These are phyloP conservation scores for Sclerodermus sp. DNA, from an alignment of 2,888 invertebrate species.

Conservation along the genomic window DNA sequence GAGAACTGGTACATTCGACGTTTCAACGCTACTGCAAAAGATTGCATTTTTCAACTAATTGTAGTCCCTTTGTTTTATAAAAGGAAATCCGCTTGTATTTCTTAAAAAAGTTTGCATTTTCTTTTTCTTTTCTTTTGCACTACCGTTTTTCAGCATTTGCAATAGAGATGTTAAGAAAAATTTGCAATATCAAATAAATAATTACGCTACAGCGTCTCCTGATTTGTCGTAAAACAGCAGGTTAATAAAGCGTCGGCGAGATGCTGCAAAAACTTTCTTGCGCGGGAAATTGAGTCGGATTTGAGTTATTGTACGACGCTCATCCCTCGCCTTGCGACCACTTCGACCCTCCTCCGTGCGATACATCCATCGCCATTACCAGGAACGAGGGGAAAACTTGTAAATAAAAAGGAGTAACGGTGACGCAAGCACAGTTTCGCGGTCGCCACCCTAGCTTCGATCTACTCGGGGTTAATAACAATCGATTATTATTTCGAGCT, in stretches of 20 bases:
- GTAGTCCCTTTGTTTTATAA: too few relatives aligned
- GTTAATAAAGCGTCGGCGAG: slow-evolving; percentile 37
- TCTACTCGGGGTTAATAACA: slow-evolving; percentile 34
- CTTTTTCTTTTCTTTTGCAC: too few relatives aligned
- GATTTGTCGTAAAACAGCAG: slow-evolving; percentile 1
- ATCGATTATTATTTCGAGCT: slow-evolving; percentile 25
- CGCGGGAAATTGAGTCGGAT: slow-evolving; percentile 54
- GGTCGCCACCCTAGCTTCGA: slow-evolving; percentile 25
- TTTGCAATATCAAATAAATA: too few relatives aligned
- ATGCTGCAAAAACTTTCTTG: slow-evolving; percentile 42
- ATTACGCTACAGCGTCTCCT: neutral
- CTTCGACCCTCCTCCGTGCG: slow-evolving; percentile 29
- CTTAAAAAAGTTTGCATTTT: too few relatives aligned
- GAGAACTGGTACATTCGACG: too few relatives aligned
- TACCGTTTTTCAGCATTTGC: too few relatives aligned
- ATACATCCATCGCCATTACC: slow-evolving; percentile 40
- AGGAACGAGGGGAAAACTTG: slow-evolving; percentile 34
- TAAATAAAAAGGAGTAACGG: slow-evolving; percentile 46
- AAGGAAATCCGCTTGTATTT: too few relatives aligned
- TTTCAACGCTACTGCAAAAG: too few relatives aligned
- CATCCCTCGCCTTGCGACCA: slow-evolving; percentile 26
- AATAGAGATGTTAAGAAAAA: too few relatives aligned
- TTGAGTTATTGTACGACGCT: slow-evolving; percentile 50
- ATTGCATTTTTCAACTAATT: too few relatives aligned
- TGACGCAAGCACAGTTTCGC: slow-evolving; percentile 31